Percentiles rank a stretch among this genome's conserved stretches.
phyloP scores from a whole-genome alignment of 2,888 invertebrate species.

The Leptopterna dolabrata region DNA sequence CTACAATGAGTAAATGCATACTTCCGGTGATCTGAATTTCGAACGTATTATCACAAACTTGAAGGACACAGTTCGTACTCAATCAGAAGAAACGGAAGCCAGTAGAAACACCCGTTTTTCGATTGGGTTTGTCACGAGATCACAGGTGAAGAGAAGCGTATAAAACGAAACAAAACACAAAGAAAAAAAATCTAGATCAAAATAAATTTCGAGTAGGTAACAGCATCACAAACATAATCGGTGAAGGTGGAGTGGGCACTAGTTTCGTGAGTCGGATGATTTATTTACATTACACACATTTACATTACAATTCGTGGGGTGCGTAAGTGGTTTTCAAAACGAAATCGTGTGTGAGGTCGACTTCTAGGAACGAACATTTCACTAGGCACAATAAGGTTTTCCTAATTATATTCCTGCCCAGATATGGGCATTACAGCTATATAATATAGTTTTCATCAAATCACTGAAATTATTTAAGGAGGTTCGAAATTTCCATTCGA shows the following conservation, averaged over 20 bases:
- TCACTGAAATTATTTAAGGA: too few species aligned
- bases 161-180: conserved; percentile 4
- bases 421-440: too few species aligned
- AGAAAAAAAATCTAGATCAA: neutral
- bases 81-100: too few species aligned
- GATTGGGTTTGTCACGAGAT: neutral
- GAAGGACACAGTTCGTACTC: too few species aligned
- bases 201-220: neutral
- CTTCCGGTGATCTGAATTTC: too few species aligned
- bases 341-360: neutral
- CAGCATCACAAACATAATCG: conserved; percentile 9
- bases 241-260: conserved; percentile 42
- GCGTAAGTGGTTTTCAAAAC: neutral
- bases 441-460: too few species aligned
- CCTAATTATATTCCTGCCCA: too few species aligned
- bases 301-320: neutral
- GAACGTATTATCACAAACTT: too few species aligned
- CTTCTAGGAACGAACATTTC: neutral
- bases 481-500: too few species aligned
- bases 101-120: neutral
- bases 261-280: neutral
- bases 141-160: conserved; percentile 1
- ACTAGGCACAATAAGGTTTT: too few species aligned
- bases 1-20: too few species aligned
- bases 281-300: neutral